Conservation (phyloP, 1,140 invertebrate species). For the Halictus rubicundus region DNA sequence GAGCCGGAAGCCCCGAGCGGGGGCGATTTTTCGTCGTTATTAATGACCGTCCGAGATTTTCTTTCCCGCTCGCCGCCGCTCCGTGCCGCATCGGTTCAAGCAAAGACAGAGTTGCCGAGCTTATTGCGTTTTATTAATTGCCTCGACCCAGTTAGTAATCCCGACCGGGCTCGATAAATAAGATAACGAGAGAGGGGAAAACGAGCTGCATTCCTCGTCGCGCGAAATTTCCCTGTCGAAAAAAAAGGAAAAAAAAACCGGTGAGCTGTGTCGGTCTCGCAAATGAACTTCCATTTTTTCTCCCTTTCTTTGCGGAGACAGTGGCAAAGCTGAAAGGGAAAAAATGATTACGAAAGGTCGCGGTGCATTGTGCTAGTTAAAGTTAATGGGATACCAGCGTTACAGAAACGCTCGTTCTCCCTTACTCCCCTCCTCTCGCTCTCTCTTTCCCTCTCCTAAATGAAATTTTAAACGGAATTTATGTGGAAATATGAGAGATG, state of each 20-base stretch:
- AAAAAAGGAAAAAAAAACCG: too few species aligned
- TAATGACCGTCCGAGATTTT: conserved; percentile 23
- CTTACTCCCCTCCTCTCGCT: too few species aligned
- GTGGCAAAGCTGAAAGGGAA: background rate
- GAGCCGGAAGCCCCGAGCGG: background rate
- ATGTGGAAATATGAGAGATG: background rate
- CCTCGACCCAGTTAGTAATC: conserved; percentile 47
- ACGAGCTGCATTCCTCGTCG: background rate
- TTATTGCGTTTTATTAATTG: conserved; percentile 54
- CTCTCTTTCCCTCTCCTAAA: background rate
- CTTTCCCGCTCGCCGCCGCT: background rate
- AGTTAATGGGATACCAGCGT: background rate
- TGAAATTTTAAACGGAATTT: conserved; percentile 4
- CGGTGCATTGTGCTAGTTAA: background rate
- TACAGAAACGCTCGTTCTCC: background rate
- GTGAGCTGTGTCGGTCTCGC: too few species aligned
- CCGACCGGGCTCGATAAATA: conserved; percentile 21
- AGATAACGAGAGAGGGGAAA: conserved; percentile 18
- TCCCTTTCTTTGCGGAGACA: background rate
- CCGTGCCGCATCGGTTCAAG: background rate
- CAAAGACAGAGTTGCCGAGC: conserved; percentile 12
- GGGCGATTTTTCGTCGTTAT: conserved; percentile 32
- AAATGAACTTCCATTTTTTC: background rate
- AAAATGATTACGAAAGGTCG: conserved; percentile 1
- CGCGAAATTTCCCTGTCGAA: background rate